A percentile compares a stretch with the other conserved stretches of the same genome.
phyloP scores from a whole-genome alignment of 2,888 invertebrate genomes.

The Crematogaster levior region DNA sequence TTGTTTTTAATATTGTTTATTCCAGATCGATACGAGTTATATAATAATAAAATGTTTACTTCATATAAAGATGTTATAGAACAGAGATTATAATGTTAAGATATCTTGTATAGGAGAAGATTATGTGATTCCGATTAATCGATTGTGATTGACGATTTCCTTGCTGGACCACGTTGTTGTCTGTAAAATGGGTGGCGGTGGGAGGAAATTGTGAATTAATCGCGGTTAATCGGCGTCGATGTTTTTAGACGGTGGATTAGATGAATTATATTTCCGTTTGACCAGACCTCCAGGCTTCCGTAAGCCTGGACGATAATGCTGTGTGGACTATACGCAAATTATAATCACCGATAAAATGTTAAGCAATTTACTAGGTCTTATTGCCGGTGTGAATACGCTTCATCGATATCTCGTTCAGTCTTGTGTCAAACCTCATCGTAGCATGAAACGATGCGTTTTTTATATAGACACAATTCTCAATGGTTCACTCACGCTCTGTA shows the following conservation, averaged over 20 bases:
- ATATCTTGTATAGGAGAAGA: constrained; percentile 11
- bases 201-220: constrained; percentile 13
- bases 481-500: neutral
- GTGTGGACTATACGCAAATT: constrained; percentile 82
- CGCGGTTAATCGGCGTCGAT: constrained; percentile 11
- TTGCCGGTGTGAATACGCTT: constrained; percentile 55
- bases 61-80: constrained; percentile 31
- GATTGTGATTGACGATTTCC: neutral
- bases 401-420: constrained; percentile 46
- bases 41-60: constrained; percentile 1
- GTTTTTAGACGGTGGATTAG: constrained; percentile 4
- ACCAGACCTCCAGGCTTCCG: constrained; percentile 46
- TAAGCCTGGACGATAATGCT: constrained; percentile 75
- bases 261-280: constrained; percentile 50
- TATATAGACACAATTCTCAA: constrained; percentile 11
- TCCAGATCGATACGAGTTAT: neutral
- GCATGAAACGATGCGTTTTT: constrained; percentile 15
- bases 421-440: constrained; percentile 11
- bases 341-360: constrained; percentile 68
- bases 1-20: constrained; percentile 27
- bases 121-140: constrained; percentile 1
- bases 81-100: constrained; percentile 31
- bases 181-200: neutral
- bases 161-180: neutral
- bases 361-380: constrained; percentile 61